Conservation (phyloP, 2,113 vertebrate species). For the Prinia subflava region DNA sequence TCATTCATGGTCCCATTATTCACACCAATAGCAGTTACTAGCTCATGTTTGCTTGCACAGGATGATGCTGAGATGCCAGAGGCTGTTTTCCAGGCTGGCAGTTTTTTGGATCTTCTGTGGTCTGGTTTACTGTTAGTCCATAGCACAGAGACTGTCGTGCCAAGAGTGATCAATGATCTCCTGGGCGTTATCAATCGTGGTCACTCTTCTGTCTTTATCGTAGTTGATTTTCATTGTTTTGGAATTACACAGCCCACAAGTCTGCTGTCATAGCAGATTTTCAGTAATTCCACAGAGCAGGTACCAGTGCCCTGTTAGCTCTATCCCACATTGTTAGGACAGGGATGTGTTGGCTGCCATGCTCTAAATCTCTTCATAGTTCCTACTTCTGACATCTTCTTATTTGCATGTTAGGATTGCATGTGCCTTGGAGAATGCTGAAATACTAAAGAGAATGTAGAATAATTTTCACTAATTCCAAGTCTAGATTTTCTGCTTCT, state of each 20-base stretch:
- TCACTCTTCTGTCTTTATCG: not conserved
- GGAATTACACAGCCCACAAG: not conserved
- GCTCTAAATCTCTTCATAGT: not conserved
- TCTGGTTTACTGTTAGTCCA: not conserved
- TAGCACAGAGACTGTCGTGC: not conserved
- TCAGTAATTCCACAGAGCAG: not conserved
- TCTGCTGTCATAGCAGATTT: not conserved
- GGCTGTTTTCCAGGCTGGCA: not conserved
- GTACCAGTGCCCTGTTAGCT: not conserved
- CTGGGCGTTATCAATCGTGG: not conserved
- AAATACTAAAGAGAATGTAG: not conserved
- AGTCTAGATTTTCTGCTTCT: not conserved
- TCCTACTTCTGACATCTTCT: not conserved
- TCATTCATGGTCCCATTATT: not conserved
- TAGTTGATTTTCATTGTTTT: not conserved
- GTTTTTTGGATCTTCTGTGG: not conserved
- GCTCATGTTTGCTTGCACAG: not conserved
- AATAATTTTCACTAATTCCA: not conserved
- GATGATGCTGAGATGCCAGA: not conserved
- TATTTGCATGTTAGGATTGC: not conserved
- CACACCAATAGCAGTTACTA: not conserved
- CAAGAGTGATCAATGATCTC: not conserved
- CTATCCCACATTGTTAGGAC: not conserved
- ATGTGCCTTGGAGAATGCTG: not conserved
- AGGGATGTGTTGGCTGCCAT: accelerated